phyloP scores from a whole-genome alignment of 1,140 invertebrate genomes.

The Drosophila sproati region DNA sequence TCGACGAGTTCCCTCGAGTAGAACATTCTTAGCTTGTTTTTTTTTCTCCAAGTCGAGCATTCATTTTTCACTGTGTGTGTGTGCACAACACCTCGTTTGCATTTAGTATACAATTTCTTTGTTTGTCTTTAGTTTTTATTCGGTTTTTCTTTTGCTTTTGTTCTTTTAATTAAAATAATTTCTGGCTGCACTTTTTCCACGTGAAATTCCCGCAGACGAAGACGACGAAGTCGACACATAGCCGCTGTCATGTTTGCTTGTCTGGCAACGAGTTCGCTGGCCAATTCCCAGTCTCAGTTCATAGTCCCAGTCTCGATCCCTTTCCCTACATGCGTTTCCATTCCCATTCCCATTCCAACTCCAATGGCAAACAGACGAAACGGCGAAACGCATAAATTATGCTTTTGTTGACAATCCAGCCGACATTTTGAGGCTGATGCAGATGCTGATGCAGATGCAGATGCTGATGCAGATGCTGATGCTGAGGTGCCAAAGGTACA shows the following conservation, averaged over 20 bases:
- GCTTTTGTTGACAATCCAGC: conserved; percentile 66
- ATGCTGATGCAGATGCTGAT: conserved; percentile 20
- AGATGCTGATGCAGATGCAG: conserved; percentile 7
- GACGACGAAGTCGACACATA: conserved; percentile 56
- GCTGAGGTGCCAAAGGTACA: conserved; percentile 64
- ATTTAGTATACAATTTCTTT: conserved; percentile 13
- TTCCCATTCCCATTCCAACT: conserved; percentile 23
- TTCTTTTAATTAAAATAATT: conserved; percentile 80
- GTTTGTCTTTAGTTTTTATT: conserved; percentile 21
- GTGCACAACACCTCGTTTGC: conserved; percentile 34
- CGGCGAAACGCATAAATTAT: conserved; percentile 76
- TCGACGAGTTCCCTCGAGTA: no score
- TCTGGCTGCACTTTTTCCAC: conserved; percentile 73
- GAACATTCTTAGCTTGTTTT: no score
- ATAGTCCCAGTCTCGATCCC: background rate
- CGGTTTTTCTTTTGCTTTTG: background rate
- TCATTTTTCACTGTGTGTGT: background rate
- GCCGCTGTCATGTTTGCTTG: conserved; percentile 76
- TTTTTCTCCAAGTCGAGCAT: no score
- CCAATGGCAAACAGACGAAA: conserved; percentile 37
- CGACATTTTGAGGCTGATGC: conserved; percentile 31
- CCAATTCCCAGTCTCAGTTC: conserved; percentile 25
- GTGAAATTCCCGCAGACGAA: conserved; percentile 66
- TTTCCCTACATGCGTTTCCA: conserved; percentile 6
- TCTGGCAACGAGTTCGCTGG: conserved; percentile 70